Conservation (phyloP, 2,888 invertebrate species). For the Panopea generosa region DNA sequence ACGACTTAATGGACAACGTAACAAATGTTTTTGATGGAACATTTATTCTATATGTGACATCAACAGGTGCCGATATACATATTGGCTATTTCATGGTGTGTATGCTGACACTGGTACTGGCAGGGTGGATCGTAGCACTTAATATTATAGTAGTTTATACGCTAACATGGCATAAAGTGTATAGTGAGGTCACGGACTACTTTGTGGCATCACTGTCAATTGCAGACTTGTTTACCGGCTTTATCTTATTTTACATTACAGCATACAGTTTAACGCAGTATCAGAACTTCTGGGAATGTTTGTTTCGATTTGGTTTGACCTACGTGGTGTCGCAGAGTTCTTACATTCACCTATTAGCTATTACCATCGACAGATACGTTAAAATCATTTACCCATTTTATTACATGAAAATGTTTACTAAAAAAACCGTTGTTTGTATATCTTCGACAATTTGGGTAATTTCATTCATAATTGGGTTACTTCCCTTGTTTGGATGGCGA, state of each 20-base stretch:
- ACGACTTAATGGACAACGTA: too few relatives aligned
- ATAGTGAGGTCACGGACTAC: slow-evolving; percentile 53
- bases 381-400: slow-evolving; percentile 66
- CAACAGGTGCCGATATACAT: slow-evolving; percentile 9
- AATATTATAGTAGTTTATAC: slow-evolving; percentile 62
- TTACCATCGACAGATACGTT: slow-evolving; percentile 69
- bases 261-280: slow-evolving; percentile 68
- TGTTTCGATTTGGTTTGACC: slow-evolving; percentile 63
- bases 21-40: too few relatives aligned
- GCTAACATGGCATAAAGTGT: slow-evolving; percentile 24
- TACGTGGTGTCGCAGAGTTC: slow-evolving; percentile 57
- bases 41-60: slow-evolving; percentile 21
- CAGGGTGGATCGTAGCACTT: slow-evolving; percentile 54
- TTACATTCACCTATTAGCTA: slow-evolving; percentile 56
- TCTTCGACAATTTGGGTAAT: slow-evolving; percentile 56
- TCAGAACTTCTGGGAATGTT: slow-evolving; percentile 67
- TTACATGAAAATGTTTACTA: slow-evolving; percentile 54
- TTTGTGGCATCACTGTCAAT: slow-evolving; percentile 65
- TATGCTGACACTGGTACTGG: slow-evolving; percentile 50
- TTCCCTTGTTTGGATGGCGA: slow-evolving; percentile 65
- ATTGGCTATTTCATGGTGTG: slow-evolving; percentile 25
- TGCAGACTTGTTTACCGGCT: slow-evolving; percentile 68
- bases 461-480: slow-evolving; percentile 56
- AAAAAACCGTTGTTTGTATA: slow-evolving; percentile 42
- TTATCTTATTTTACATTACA: slow-evolving; percentile 65